Base-by-base conservation (phyloP, 2,888 invertebrate species). In the Stenodema calcarata region DNA sequence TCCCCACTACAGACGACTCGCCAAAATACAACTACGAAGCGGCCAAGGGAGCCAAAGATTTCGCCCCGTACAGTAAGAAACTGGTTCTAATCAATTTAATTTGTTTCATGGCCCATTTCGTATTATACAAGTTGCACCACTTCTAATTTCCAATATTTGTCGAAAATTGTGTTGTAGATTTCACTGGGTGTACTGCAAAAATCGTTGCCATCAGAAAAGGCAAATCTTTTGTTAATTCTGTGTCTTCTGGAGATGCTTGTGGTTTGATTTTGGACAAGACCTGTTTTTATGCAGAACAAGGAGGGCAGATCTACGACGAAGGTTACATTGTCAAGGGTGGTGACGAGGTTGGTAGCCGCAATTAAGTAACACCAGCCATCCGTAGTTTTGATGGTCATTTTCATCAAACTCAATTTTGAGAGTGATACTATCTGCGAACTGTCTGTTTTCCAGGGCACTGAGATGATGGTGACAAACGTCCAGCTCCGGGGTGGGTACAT, bases 241-340 rank as follows among this genome's bases (percentile, higher is more conserved):
- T 98, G 11, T 92, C 91, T 44, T 94, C 96, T 41, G 98, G 98
- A 0, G 95, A 97, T 90, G 96, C 97, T 91, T 98, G 98, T 91
- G 99, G 98, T 23, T 92, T 99, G 86, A 92, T 99, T 88, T 92
- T 99, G 87, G 97, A 99, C 91, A 94, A 93, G 90, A 99, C 99
- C 0, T 96, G 94, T 91, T 99, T 99, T 92, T 99, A 99, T 92
- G 99, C 99, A 0, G 99, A 99, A 92, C 98, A 99, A 92, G 99
- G 99, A 88, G 99, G 99, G 16, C 99, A 99, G 92, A 98, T 98
- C 90, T 98, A 94, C 91, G 99, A 99, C 91, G 96, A 97, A 90
- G 99, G 99, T 28, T 97, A 95, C 89, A 93, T 98, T 91, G 95
- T 95, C 0, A 97, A 97, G 92, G 91, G 93, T 7, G 94, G 93